A percentile compares a stretch with the other conserved stretches of the same genome.
Evolutionary conservation across 2,797 vertebrate species (phyloP).

Genomic region (Takifugu rubripes): DNA sequence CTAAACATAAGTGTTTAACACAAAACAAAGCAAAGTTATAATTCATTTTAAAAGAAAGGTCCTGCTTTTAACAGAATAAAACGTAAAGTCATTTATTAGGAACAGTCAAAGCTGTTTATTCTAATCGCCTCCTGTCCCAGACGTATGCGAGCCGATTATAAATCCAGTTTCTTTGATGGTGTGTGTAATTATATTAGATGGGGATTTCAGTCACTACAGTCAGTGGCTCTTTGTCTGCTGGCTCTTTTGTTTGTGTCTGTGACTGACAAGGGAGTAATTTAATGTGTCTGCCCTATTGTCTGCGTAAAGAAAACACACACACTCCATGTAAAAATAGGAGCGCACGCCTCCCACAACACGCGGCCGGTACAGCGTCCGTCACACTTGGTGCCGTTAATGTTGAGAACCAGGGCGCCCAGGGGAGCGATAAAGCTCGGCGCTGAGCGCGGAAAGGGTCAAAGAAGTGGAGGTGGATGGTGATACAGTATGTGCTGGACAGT

Average conservation of each 20-base stretch:
- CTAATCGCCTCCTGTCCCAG: not conserved
- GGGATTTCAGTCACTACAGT: slow-evolving; percentile 39
- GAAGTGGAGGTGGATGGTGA: slow-evolving; percentile 28
- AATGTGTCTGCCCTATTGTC: slow-evolving; percentile 43
- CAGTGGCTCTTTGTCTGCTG: slow-evolving; percentile 41
- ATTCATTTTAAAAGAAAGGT: not conserved
- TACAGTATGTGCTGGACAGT: slow-evolving; percentile 47
- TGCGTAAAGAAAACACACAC: slow-evolving; percentile 27
- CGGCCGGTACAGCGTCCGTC: slow-evolving; percentile 36
- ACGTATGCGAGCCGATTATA: slow-evolving; percentile 6
- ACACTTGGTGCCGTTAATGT: slow-evolving; percentile 40
- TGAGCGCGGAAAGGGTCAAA: slow-evolving; percentile 48
- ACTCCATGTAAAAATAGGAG: slow-evolving; percentile 43
- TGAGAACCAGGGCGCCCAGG: slow-evolving; percentile 40
- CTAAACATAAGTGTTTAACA: too few species aligned
- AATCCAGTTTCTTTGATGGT: slow-evolving; percentile 47
- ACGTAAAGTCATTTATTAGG: not conserved
- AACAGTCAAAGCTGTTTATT: not conserved
- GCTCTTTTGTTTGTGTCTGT: slow-evolving; percentile 51
- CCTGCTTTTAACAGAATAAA: not conserved
- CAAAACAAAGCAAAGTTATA: too few species aligned
- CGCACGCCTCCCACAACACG: slow-evolving; percentile 36
- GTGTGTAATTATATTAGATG: slow-evolving; percentile 58
- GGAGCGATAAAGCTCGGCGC: slow-evolving; percentile 57
- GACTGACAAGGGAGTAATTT: slow-evolving; percentile 48